Percentiles rank a stretch among this genome's conserved stretches.
Conservation (phyloP, 2,797 vertebrate genomes). For the Cryptoprocta ferox region DNA sequence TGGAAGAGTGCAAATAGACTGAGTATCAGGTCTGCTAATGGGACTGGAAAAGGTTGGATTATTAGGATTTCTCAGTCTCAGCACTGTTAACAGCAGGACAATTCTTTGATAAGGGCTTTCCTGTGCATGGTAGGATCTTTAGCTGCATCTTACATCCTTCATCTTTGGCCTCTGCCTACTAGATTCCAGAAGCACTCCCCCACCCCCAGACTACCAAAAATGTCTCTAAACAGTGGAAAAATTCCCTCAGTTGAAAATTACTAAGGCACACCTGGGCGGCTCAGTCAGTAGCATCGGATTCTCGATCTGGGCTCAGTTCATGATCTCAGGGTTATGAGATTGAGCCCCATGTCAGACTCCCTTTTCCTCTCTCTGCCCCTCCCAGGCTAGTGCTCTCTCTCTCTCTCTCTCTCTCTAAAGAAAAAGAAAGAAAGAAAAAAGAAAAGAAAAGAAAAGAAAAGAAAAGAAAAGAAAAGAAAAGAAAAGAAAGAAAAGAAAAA, state of each 20-base stretch:
- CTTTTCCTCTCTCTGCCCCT: no score
- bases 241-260: not conserved
- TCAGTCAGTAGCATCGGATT: no score
- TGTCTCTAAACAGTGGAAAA: not conserved
- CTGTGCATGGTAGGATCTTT: not conserved
- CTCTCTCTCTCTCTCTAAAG: no score
- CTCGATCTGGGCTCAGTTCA: no score
- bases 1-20: not conserved
- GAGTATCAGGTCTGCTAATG: not conserved
- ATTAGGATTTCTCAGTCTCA: not conserved
- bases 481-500: no score
- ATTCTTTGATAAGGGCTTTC: not conserved
- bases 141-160: accelerated
- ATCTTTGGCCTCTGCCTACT: not conserved
- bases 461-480: no score
- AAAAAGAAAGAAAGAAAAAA: no score
- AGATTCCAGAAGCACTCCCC: not conserved
- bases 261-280: no score
- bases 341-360: no score
- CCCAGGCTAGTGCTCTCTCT: no score
- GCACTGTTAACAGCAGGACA: not conserved
- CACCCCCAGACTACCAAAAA: not conserved
- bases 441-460: no score
- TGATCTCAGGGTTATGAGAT: no score
- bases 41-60: not conserved